Conservation (phyloP, 2,113 vertebrate genomes). For the Tetrao urogallus region DNA sequence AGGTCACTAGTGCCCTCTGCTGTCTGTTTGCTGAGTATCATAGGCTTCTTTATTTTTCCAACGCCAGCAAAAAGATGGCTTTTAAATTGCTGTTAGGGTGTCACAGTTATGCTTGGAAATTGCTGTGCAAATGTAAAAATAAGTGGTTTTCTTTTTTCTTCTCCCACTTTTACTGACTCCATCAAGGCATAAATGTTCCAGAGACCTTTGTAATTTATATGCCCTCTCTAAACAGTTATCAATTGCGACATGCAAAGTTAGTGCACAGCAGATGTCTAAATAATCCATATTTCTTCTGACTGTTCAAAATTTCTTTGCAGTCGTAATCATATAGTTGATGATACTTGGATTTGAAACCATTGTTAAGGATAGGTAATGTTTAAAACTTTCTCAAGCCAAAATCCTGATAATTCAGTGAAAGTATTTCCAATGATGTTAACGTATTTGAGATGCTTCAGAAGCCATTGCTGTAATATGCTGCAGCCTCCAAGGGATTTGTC, state of each 20-base stretch:
- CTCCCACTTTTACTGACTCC: background rate
- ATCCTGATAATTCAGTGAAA: fast-evolving
- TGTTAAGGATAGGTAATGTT: background rate
- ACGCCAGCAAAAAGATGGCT: background rate
- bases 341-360: background rate
- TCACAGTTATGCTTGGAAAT: background rate
- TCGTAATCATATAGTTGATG: background rate
- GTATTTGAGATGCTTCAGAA: background rate
- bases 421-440: background rate
- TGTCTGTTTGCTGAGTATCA: constrained; percentile 53
- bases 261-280: background rate
- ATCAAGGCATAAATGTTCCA: background rate
- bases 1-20: constrained; percentile 78
- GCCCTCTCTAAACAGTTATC: fast-evolving
- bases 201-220: background rate
- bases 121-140: background rate
- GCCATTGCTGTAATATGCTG: background rate
- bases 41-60: background rate
- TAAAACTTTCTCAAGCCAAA: background rate
- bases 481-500: background rate
- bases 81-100: background rate
- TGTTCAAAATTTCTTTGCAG: background rate
- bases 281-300: background rate
- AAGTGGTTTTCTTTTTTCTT: background rate
- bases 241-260: fast-evolving